These are phyloP conservation scores for Matsumurasca onukii DNA, from an alignment of 1,140 invertebrate species.

Conservation along the genomic window DNA sequence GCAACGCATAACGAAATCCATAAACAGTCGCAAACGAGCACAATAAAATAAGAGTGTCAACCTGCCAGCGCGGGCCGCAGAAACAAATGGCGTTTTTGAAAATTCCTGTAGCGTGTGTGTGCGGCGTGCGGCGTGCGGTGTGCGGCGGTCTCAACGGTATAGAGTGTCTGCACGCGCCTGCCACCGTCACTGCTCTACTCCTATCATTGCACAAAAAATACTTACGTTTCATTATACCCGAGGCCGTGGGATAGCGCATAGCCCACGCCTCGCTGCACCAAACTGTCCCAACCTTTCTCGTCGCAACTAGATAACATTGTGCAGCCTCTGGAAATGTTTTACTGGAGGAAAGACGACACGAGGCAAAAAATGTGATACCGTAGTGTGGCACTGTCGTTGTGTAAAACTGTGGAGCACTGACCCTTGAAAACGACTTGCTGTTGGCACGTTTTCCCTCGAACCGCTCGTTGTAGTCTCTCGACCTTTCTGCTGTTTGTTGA, in stretches of 20 bases:
- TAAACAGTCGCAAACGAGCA: slow-evolving; percentile 14
- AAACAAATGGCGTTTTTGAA: slow-evolving; percentile 23
- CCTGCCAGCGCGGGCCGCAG: neutral
- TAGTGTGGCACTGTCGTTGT: neutral
- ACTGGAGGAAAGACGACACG: too few relatives aligned
- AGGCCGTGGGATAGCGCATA: neutral
- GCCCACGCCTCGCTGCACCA: neutral
- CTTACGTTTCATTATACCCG: slow-evolving; percentile 22
- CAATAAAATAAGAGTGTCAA: slow-evolving; percentile 15
- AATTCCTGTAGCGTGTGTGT: slow-evolving; percentile 4
- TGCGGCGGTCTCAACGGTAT: neutral
- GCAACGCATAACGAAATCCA: slow-evolving; percentile 1
- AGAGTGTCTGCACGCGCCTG: slow-evolving; percentile 4
- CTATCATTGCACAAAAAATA: slow-evolving; percentile 25
- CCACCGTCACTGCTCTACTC: neutral
- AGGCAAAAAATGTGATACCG: too few relatives aligned
- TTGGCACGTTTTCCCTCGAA: too few relatives aligned
- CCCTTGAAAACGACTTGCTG: too few relatives aligned
- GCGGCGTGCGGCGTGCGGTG: neutral
- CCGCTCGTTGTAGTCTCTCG: too few relatives aligned
- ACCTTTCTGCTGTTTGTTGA: too few relatives aligned
- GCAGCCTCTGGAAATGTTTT: too few relatives aligned
- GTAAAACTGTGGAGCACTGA: neutral
- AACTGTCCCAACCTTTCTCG: too few relatives aligned
- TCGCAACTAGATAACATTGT: too few relatives aligned